Percentiles rank a stretch among this genome's conserved stretches.
These are phyloP conservation scores for Drosophila dives DNA, from an alignment of 2,888 invertebrate genomes.

Conservation along the genomic window DNA sequence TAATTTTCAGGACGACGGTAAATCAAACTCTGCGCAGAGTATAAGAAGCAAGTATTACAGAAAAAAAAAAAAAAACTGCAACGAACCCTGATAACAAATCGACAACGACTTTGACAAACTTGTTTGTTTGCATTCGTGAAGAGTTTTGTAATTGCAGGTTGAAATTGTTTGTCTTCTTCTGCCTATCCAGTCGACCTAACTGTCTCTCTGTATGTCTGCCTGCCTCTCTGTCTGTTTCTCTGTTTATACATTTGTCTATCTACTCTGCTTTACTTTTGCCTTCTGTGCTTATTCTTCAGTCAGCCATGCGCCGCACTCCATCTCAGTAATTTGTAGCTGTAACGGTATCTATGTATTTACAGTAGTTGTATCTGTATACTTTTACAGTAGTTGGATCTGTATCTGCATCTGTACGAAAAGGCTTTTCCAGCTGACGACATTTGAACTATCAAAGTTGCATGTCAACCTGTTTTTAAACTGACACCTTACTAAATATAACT, in stretches of 20 bases:
- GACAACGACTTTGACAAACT: constrained; percentile 58
- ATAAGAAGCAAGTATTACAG: constrained; percentile 1
- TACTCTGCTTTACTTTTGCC: constrained; percentile 6
- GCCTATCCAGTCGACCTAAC: neutral
- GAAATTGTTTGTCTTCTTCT: constrained; percentile 42
- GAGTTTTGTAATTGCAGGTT: constrained; percentile 62
- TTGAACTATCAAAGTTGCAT: constrained; percentile 65
- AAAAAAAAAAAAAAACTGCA: constrained; percentile 29
- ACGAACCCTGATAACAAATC: constrained; percentile 46
- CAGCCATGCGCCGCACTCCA: constrained; percentile 30
- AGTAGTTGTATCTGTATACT: neutral
- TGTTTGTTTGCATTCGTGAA: constrained; percentile 28
- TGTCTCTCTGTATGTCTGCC: neutral
- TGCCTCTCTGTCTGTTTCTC: neutral
- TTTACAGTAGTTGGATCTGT: neutral
- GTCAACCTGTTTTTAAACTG: constrained; percentile 69
- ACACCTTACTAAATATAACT: constrained; percentile 27
- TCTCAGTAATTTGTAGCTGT: constrained; percentile 36
- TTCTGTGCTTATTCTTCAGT: constrained; percentile 31
- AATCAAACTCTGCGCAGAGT: neutral
- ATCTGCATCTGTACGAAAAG: constrained; percentile 1
- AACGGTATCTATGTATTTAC: constrained; percentile 4
- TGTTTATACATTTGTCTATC: constrained; percentile 1
- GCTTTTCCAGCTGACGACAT: constrained; percentile 49
- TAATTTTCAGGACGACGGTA: neutral